Conservation (phyloP, 2,113 vertebrate species). For the Myotis lucifugus region DNA sequence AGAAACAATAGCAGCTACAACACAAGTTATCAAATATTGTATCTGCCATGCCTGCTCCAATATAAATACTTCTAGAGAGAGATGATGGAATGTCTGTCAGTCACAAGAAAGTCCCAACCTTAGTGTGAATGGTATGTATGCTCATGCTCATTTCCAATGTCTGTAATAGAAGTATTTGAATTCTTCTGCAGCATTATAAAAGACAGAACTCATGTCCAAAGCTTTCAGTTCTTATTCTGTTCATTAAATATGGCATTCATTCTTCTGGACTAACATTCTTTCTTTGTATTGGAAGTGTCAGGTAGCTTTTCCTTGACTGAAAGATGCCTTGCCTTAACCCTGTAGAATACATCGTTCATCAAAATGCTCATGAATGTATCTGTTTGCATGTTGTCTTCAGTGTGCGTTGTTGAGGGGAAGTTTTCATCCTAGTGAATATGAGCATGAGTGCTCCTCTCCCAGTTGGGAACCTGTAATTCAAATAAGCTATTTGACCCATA, state of each 20-base stretch:
- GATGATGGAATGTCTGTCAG: background rate
- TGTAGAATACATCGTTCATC: background rate
- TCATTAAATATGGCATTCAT: background rate
- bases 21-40: background rate
- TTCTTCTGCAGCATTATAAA: background rate
- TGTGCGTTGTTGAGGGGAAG: background rate
- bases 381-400: background rate
- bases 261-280: background rate
- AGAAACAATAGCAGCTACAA: background rate
- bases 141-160: background rate
- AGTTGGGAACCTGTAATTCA: constrained; percentile 23
- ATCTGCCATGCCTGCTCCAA: background rate
- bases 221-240: background rate
- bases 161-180: background rate
- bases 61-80: background rate
- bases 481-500: background rate
- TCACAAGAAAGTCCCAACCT: background rate
- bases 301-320: background rate
- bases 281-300: background rate
- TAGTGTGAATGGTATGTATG: background rate
- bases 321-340: background rate
- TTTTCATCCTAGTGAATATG: background rate
- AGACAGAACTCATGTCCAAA: background rate
- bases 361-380: background rate
- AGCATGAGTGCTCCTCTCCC: background rate